A percentile compares a stretch with the other conserved stretches of the same genome.
Conservation (phyloP, 2,113 vertebrate genomes). For the Carollia perspicillata region DNA sequence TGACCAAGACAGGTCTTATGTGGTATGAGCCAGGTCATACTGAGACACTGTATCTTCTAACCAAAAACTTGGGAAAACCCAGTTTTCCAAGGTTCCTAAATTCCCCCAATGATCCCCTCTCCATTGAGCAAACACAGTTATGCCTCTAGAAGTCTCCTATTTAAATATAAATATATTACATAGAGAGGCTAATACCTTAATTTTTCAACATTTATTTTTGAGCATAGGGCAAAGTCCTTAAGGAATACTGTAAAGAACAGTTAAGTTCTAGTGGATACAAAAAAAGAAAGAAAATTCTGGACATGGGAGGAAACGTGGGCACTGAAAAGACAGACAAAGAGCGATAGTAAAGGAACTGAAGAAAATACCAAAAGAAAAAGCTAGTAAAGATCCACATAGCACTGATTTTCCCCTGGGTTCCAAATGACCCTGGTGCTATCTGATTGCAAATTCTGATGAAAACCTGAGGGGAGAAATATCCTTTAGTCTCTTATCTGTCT, state of each 20-base stretch:
- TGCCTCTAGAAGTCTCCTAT: background rate
- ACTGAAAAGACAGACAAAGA: background rate
- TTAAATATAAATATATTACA: background rate
- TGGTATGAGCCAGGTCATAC: background rate
- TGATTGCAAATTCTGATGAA: slow-evolving; percentile 12
- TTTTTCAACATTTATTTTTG: slow-evolving; percentile 18
- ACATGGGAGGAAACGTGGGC: background rate
- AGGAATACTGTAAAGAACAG: background rate
- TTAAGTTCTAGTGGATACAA: slow-evolving; percentile 7
- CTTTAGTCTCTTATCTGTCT: slow-evolving; percentile 42
- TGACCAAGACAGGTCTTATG: background rate
- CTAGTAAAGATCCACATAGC: background rate
- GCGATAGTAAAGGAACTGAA: background rate
- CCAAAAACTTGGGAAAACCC: background rate
- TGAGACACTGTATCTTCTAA: background rate
- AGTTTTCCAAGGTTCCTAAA: slow-evolving; percentile 2
- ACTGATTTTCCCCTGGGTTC: background rate
- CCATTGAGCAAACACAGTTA: background rate
- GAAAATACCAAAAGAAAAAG: slow-evolving; percentile 21
- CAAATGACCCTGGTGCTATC: background rate
- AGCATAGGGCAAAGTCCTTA: background rate
- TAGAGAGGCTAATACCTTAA: background rate
- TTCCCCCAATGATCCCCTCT: background rate
- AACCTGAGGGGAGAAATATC: background rate
- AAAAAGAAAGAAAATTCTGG: slow-evolving; percentile 31